Conservation (phyloP, 2,797 vertebrate species). For the Rhynchotus rufescens region DNA sequence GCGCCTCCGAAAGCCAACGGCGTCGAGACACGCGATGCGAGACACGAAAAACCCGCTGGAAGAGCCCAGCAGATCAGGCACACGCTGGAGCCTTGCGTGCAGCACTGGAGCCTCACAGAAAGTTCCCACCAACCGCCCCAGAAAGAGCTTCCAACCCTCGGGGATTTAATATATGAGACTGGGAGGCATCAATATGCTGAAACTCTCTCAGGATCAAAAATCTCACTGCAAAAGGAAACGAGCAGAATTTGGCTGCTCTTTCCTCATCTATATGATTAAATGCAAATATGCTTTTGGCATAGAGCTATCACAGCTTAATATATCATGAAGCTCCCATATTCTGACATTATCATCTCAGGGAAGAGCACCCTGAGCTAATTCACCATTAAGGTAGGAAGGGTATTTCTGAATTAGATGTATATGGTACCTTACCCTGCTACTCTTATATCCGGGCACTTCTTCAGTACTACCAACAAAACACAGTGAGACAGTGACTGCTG, state of each 20-base stretch:
- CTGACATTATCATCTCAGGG: constrained; percentile 56
- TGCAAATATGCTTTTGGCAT: constrained; percentile 63
- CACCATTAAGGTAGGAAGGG: constrained; percentile 29
- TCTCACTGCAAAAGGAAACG: constrained; percentile 55
- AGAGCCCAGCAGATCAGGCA: neutral
- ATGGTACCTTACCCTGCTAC: neutral
- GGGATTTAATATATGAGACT: constrained; percentile 9
- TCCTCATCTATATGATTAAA: constrained; percentile 40
- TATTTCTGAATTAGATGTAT: constrained; percentile 5
- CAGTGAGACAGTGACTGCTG: neutral
- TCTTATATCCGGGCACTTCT: neutral
- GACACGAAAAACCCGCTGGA: neutral
- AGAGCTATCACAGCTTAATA: constrained; percentile 46
- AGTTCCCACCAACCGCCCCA: constrained; percentile 25
- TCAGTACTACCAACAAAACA: neutral
- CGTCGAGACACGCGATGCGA: neutral
- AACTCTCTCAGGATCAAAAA: constrained; percentile 21
- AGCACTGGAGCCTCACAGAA: neutral
- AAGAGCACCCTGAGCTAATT: constrained; percentile 46
- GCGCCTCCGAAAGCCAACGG: neutral
- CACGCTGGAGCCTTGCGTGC: neutral
- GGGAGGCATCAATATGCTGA: constrained; percentile 27
- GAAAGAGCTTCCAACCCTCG: neutral
- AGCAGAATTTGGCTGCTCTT: constrained; percentile 45
- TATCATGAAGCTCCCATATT: constrained; percentile 38